Percentiles rank a stretch among this genome's conserved stretches.
These are phyloP conservation scores for Gavia stellata DNA, from an alignment of 2,113 vertebrate genomes.

Conservation along the genomic window DNA sequence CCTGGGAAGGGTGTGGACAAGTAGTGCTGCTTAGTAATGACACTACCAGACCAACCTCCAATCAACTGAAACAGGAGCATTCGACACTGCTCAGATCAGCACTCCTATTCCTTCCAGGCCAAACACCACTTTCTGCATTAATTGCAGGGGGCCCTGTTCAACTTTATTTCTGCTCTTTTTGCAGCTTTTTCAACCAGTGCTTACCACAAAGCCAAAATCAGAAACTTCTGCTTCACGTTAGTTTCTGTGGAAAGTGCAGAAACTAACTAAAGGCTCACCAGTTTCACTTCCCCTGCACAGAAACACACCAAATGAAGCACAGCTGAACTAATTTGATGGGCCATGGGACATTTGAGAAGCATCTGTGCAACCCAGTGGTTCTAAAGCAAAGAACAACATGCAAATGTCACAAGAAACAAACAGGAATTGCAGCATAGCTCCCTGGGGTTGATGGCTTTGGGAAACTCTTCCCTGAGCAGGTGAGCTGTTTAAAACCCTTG, in stretches of 20 bases:
- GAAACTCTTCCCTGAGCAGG: not conserved
- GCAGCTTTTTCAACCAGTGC: not conserved
- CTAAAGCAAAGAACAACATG: not conserved
- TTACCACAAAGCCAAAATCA: not conserved
- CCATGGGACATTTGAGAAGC: not conserved
- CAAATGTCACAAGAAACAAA: not conserved
- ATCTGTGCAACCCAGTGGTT: not conserved
- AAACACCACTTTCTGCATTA: not conserved
- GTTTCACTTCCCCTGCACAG: conserved; percentile 6
- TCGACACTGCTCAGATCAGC: not conserved
- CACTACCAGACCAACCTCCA: not conserved
- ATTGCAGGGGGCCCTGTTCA: not conserved
- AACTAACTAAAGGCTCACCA: not conserved
- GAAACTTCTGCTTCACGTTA: not conserved
- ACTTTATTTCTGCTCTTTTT: not conserved
- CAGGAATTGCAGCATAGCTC: not conserved
- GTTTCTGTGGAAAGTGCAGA: not conserved
- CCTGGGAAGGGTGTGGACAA: not conserved
- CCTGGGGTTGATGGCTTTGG: not conserved
- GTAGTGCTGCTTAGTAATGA: not conserved
- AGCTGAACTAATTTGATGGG: not conserved
- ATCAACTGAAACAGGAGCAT: not conserved
- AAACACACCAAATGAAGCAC: not conserved
- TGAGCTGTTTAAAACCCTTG: not conserved
- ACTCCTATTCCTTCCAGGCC: not conserved